Evolutionary conservation across 2,113 vertebrate genomes (phyloP), one percentile per base, ranked within the genome.

Genomic region (Damaliscus lunatus): DNA sequence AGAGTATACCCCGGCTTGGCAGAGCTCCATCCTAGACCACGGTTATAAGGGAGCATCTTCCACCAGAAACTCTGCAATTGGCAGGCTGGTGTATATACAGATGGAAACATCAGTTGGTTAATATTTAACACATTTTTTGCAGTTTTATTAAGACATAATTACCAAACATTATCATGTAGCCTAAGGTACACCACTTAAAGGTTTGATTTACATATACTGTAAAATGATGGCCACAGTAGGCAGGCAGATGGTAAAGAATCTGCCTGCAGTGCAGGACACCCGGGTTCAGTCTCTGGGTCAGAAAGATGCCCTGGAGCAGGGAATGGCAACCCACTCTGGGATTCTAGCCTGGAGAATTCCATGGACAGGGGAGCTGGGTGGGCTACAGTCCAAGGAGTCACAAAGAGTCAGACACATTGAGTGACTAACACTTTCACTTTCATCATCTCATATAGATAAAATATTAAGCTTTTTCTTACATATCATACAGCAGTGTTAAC

Each of bases 241-340:
- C 9, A 9, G 64, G 67, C 64, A 67, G 33, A 36, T 36, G 33
- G 17, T 5, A 36, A 21, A 21, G 64, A n/a, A n/a, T 19, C 64
- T 71, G n/a, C 64, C 64, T 23, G 62, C 31, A 33, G 62, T 8
- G 6, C 3, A 3, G 62, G 64, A 71, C 9, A 36, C 64, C n/a
- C 5, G 9, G 64, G 19, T 0, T 36, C 9, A 36, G 11, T 23
- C 10, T n/a, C 64, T 10, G n/a, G 64, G n/a, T 71, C 17, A n/a
- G 64, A 11, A 36, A 64, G 62, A 17, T 17, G 29, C 59, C 27
- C 33, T 36, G n/a, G 64, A 21, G n/a, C 10, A 3, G 5, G n/a
- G n/a, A 3, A 23, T 6, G n/a, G 19, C n/a, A 23, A 5, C n/a
- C 9, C 8, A 19, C n/a, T 71, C n/a, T 4, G 19, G n/a, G 3